Base-by-base conservation (phyloP, 2,888 invertebrate species). In the Euclidia mi region DNA sequence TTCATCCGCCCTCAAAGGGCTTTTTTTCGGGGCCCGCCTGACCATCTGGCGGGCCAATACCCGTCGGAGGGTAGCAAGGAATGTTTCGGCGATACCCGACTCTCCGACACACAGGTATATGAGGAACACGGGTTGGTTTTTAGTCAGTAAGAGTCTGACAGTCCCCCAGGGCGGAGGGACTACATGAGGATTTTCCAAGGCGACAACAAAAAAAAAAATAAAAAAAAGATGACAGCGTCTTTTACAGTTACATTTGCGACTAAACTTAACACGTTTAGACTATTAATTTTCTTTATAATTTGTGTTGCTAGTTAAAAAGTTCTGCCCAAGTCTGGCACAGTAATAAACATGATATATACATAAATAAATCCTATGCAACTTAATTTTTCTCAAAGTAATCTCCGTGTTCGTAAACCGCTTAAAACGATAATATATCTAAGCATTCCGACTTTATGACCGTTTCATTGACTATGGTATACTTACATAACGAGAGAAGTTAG, bases 221-320 rank as follows among this genome's bases (percentile, higher is more conserved):
- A n/a, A n/a, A n/a, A n/a, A n/a, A n/a, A n/a, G n/a, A n/a, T n/a
- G n/a, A 15, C 46, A 52, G 43, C 20, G 47, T 45, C 12, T 15
- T 37, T 40, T 32, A 20, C 34, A 18, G 29, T 42, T 4, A 31
- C 25, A 34, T 43, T 20, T 29, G 11, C 41, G 29, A 45, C 11
- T 14, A 29, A 0, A 7, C 2, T 29, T 50, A 46, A 56, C 56
- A 56, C 38, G 52, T 56, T 34, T 53, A 44, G 9, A 42, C 40
- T 50, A 65, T 69, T 68, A 69, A 69, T 71, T 52, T 66, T 56
- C 56, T 62, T 52, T 66, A 62, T 6, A 34, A 41, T 59, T 51
- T 58, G 43, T 38, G 37, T 42, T 59, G 44, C 37, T 40, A 37
- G 50, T 59, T 51, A 46, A 25, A 7, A 56, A 67, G 50, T 56